These are phyloP conservation scores for Corynorhinus townsendii DNA, from an alignment of 2,113 vertebrate species.

Conservation along the genomic window DNA sequence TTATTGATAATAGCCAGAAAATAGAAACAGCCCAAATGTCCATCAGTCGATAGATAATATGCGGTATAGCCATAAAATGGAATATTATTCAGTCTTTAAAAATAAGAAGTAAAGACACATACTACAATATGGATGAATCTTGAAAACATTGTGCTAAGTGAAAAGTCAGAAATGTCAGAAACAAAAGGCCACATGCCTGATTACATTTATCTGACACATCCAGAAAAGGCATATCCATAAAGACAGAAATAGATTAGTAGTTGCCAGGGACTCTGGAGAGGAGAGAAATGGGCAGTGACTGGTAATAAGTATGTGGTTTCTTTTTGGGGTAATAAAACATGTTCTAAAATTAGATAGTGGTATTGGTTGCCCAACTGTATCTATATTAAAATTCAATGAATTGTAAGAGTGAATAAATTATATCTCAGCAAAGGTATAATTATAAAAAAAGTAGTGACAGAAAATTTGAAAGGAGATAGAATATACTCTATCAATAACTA, in stretches of 20 bases:
- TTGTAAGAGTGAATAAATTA: neutral
- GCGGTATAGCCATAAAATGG: neutral
- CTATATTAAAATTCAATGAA: neutral
- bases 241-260: neutral
- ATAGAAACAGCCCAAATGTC: neutral
- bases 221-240: neutral
- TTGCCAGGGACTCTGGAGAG: neutral
- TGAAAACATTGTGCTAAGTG: neutral
- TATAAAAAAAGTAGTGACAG: neutral
- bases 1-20: neutral
- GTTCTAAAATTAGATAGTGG: neutral
- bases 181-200: neutral
- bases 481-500: neutral
- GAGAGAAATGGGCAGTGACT: neutral
- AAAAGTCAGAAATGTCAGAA: slow-evolving; percentile 3
- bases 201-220: neutral
- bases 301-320: neutral
- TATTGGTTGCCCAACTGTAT: neutral
- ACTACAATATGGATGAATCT: neutral
- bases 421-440: neutral
- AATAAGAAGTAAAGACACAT: neutral
- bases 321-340: neutral
- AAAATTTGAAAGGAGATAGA: neutral
- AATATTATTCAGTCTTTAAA: neutral
- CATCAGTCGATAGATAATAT: neutral